Base-by-base conservation (phyloP, 2,888 invertebrate species). In the Diaphora mendica region DNA sequence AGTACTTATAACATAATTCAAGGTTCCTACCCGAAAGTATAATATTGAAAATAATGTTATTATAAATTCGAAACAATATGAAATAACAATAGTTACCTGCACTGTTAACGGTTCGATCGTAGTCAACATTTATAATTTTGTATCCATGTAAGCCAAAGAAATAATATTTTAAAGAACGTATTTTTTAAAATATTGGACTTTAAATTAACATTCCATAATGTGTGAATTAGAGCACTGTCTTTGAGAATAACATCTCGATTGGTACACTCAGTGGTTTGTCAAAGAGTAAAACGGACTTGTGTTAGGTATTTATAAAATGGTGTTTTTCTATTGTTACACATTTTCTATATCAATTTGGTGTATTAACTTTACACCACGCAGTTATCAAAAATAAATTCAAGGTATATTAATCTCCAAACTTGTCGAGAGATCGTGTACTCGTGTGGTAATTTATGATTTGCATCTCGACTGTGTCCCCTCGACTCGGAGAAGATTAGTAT, bases 21-120 rank as follows among this genome's bases (percentile, higher is more conserved):
- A 90, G 93, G 95, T 95, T 95, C 95, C 95, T 95, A 95, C 91
- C 92, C 93, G 88, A 93, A 91, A 91, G 87, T 87, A 89, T 91
- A 89, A 90, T 88, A 78, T 78, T 72, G 74, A 85, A 82, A 79
- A 73, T 91, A 91, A 87, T 89, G 87, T 88, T 91, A 91, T 89
- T 89, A 87, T 92, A 92, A 90, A 88, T 83, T 85, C 84, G 84
- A 82, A 86, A 82, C 70, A 86, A 87, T 88, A 84, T 85, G 78
- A 84, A 76, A 73, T 81, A 88, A 84, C 82, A 88, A 88, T 89
- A 91, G 91, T 93, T 94, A 94, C 94, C 94, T 91, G 87, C 87
- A 88, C 85, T 55, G 69, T 75, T 77, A 73, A 74, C 70, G 73
- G 69, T 68, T 64, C n/a, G 55, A 68, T 68, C 66, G 33, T 64